Conservation (phyloP, 2,797 vertebrate species). For the Bradypus variegatus region DNA sequence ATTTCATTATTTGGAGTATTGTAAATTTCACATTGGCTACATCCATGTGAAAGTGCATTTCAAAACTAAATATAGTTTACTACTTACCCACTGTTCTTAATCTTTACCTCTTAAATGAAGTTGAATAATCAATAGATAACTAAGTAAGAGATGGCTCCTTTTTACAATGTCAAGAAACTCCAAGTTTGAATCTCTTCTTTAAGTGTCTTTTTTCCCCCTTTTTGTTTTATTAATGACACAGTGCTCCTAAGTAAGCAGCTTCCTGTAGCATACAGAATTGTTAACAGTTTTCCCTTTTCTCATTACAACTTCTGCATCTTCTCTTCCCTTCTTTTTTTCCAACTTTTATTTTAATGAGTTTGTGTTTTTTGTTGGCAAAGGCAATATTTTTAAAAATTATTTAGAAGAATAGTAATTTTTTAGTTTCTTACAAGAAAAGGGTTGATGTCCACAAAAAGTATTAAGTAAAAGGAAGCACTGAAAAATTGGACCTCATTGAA, state of each 20-base stretch:
- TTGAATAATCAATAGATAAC: neutral
- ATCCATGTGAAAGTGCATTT: neutral
- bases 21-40: neutral
- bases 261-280: neutral
- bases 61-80: neutral
- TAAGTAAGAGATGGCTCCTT: neutral
- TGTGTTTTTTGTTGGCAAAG: constrained; percentile 14
- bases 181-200: neutral
- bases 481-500: neutral
- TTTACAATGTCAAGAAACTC: neutral
- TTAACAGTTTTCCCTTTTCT: neutral
- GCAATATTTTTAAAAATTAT: neutral
- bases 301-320: neutral
- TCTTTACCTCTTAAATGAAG: neutral
- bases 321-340: neutral
- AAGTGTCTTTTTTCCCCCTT: neutral
- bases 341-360: neutral
- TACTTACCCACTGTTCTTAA: neutral
- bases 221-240: neutral
- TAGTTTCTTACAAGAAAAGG: neutral
- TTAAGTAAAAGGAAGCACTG: neutral
- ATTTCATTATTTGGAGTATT: neutral
- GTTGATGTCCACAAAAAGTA: neutral
- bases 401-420: neutral
- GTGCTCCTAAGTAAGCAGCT: neutral